A percentile compares a stretch with the other conserved stretches of the same genome.
Conservation (phyloP, 2,888 invertebrate species). For the Trachelus tabidus region DNA sequence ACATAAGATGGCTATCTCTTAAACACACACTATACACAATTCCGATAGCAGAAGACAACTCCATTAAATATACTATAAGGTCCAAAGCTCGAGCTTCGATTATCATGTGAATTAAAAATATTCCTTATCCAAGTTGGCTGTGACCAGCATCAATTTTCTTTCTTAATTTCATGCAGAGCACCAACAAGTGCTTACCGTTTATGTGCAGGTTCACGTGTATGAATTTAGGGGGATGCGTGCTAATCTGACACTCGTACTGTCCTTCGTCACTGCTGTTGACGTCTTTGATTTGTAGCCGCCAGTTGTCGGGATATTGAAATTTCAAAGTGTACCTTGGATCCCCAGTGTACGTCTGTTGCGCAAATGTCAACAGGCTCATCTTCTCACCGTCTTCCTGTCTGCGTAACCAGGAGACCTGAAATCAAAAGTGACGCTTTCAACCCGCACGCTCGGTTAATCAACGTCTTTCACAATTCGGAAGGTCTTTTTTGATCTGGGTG, state of each 20-base stretch:
- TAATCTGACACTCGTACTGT: conserved; percentile 69
- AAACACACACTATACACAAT: no score
- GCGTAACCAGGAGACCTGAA: conserved; percentile 78
- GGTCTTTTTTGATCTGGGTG: not conserved
- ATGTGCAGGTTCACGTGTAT: conserved; percentile 68
- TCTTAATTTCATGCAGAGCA: not conserved
- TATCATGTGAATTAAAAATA: not conserved
- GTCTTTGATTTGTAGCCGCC: conserved; percentile 68
- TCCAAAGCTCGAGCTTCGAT: not conserved
- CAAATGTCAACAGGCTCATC: conserved; percentile 75
- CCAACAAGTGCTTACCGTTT: conserved; percentile 58
- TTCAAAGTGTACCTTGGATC: conserved; percentile 69
- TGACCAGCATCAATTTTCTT: not conserved
- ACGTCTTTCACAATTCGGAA: not conserved
- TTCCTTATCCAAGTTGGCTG: not conserved
- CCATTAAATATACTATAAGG: not conserved
- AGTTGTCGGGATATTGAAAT: conserved; percentile 70
- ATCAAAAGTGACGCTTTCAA: not conserved
- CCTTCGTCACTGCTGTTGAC: conserved; percentile 69
- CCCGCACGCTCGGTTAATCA: not conserved
- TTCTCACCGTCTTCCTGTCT: conserved; percentile 73
- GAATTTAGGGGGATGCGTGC: conserved; percentile 69
- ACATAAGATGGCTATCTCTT: not conserved
- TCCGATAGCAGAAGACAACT: not conserved
- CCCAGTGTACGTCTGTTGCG: conserved; percentile 75